A percentile compares a stretch with the other conserved stretches of the same genome.
Evolutionary conservation across 2,797 vertebrate species (phyloP).

Genomic region (Crenuchus spilurus): DNA sequence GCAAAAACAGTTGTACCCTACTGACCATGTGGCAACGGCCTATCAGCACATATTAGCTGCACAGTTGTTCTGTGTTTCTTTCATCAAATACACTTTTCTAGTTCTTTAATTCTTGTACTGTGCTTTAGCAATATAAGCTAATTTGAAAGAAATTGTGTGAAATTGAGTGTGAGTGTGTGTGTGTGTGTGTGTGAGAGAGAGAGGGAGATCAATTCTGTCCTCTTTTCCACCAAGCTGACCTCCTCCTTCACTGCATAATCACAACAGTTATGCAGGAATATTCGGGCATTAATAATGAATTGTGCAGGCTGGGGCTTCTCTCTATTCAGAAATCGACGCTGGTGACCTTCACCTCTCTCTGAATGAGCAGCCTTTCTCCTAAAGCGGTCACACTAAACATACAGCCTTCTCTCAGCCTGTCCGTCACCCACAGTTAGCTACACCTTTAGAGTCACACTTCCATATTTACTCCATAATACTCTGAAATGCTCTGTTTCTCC

Average conservation of each 20-base stretch:
- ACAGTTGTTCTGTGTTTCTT: no score
- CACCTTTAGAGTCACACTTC: neutral
- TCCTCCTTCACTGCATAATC: constrained; percentile 89
- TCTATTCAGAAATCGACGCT: constrained; percentile 69
- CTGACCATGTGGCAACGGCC: no score
- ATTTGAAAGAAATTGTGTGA: constrained; percentile 78
- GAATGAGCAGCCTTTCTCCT: constrained; percentile 47
- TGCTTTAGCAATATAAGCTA: no score
- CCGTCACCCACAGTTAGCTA: constrained; percentile 21
- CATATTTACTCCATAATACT: neutral
- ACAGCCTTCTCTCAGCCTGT: constrained; percentile 30
- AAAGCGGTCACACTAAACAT: constrained; percentile 44
- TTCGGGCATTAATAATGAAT: constrained; percentile 97
- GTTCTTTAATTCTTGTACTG: no score
- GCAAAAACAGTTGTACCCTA: no score
- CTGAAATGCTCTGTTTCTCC: no score
- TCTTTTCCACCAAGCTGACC: constrained; percentile 83
- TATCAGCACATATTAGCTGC: no score
- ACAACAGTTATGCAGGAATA: constrained; percentile 91
- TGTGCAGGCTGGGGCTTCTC: constrained; percentile 76
- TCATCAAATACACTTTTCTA: no score
- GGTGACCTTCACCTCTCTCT: constrained; percentile 61
- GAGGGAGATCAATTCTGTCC: constrained; percentile 31
- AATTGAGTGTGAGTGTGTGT: constrained; percentile 57
- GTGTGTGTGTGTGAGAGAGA: constrained; percentile 77